Percentiles rank a stretch among this genome's conserved stretches.
These are phyloP conservation scores for Periophthalmus magnuspinnatus DNA, from an alignment of 2,797 vertebrate genomes.

Conservation along the genomic window DNA sequence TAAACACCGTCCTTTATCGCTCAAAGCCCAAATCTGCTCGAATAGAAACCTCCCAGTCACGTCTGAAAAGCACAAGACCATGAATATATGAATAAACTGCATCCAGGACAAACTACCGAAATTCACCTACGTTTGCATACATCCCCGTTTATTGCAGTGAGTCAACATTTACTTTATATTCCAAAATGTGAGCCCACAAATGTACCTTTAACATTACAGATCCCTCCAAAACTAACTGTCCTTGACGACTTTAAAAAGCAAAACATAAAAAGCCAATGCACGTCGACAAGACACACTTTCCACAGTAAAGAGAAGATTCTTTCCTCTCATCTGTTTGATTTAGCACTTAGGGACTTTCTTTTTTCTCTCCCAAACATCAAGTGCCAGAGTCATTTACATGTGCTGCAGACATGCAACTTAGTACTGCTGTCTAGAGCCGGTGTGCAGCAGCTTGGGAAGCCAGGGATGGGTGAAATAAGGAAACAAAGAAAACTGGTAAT, in stretches of 20 bases:
- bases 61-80: neutral
- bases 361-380: conserved; percentile 83
- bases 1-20: neutral
- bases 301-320: conserved; percentile 75
- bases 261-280: conserved; percentile 77
- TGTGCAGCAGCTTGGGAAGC: conserved; percentile 33
- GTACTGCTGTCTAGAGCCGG: conserved; percentile 64
- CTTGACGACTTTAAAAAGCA: conserved; percentile 77
- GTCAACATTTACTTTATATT: conserved; percentile 31
- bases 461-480: conserved; percentile 43
- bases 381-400: conserved; percentile 85
- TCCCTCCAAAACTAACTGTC: conserved; percentile 71
- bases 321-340: conserved; percentile 85
- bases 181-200: conserved; percentile 44
- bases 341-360: conserved; percentile 83
- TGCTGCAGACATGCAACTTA: conserved; percentile 76
- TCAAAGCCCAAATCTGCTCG: neutral
- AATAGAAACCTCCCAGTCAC: neutral
- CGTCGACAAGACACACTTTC: conserved; percentile 81
- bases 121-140: neutral
- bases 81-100: neutral
- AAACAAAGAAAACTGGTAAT: conserved; percentile 32
- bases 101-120: neutral
- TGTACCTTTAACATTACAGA: conserved; percentile 51
- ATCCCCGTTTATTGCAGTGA: conserved; percentile 38